These are phyloP conservation scores for Drosophila nigrodunni DNA, from an alignment of 1,140 invertebrate genomes.

Conservation along the genomic window DNA sequence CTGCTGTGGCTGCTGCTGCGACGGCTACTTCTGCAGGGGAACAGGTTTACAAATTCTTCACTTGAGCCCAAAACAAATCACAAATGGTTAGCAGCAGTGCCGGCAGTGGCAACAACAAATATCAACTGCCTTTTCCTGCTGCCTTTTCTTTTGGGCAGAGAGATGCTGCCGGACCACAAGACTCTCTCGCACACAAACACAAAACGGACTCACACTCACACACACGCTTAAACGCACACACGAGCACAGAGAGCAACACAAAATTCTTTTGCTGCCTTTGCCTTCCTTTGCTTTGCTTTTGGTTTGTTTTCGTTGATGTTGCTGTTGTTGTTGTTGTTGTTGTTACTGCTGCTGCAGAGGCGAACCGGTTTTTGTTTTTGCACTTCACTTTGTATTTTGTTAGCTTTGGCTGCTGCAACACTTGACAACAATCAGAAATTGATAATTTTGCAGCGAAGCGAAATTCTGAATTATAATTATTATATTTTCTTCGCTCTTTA, in stretches of 20 bases:
- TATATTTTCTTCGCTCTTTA: slow-evolving; percentile 22
- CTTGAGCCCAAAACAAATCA: slow-evolving; percentile 43
- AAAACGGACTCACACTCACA: slow-evolving; percentile 38
- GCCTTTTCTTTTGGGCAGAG: slow-evolving; percentile 50
- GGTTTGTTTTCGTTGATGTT: slow-evolving; percentile 42
- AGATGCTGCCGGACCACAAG: slow-evolving; percentile 28
- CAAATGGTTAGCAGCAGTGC: slow-evolving; percentile 23
- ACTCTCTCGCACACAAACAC: slow-evolving; percentile 40
- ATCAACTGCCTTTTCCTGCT: slow-evolving; percentile 64
- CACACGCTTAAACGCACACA: slow-evolving; percentile 22
- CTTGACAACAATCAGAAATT: slow-evolving; percentile 45
- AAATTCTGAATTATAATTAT: slow-evolving; percentile 33
- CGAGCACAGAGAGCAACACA: slow-evolving; percentile 65
- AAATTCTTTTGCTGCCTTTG: slow-evolving; percentile 74
- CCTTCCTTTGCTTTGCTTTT: slow-evolving; percentile 54
- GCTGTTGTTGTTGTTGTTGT: slow-evolving; percentile 36
- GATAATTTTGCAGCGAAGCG: slow-evolving; percentile 22
- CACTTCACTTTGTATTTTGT: slow-evolving; percentile 69
- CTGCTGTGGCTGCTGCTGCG: slow-evolving; percentile 12
- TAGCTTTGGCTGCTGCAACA: slow-evolving; percentile 38
- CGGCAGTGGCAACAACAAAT: slow-evolving; percentile 52
- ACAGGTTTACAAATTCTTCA: slow-evolving; percentile 66
- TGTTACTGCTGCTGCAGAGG: slow-evolving; percentile 59
- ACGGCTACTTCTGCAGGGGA: slow-evolving; percentile 25
- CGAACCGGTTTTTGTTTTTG: slow-evolving; percentile 80